Percentiles rank a stretch among this genome's conserved stretches.
These are phyloP conservation scores for Catharus minimus DNA, from an alignment of 2,113 vertebrate species.

Conservation along the genomic window DNA sequence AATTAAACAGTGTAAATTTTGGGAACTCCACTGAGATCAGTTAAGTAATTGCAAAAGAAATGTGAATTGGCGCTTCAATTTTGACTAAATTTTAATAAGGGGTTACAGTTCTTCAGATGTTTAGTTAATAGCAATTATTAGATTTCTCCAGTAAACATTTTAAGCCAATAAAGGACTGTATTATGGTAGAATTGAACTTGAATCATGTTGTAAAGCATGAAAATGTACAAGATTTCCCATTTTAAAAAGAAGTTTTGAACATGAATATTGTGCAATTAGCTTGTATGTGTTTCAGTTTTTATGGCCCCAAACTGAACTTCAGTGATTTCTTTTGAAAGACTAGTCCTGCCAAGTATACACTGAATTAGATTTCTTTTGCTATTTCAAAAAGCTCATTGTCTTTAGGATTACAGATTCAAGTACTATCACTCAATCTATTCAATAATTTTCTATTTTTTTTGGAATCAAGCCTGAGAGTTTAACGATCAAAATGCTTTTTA, in stretches of 20 bases:
- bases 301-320: not conserved
- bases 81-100: not conserved
- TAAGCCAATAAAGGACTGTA: not conserved
- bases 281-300: not conserved
- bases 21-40: not conserved
- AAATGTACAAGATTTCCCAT: not conserved
- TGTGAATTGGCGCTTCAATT: not conserved
- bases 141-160: not conserved
- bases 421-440: not conserved
- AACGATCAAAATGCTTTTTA: not conserved
- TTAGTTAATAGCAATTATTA: not conserved
- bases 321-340: not conserved
- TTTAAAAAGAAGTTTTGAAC: not conserved
- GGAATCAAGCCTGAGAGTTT: not conserved
- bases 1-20: not conserved
- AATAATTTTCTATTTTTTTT: not conserved
- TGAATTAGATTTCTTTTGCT: not conserved
- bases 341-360: not conserved
- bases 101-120: not conserved
- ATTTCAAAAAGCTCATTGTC: not conserved
- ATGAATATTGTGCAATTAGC: fast-evolving
- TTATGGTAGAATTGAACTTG: not conserved
- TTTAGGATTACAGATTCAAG: not conserved
- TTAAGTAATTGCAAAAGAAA: not conserved
- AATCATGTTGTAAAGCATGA: not conserved